A percentile compares a stretch with the other conserved stretches of the same genome.
Conservation (phyloP, 2,888 invertebrate genomes). For the Polietes domitor region DNA sequence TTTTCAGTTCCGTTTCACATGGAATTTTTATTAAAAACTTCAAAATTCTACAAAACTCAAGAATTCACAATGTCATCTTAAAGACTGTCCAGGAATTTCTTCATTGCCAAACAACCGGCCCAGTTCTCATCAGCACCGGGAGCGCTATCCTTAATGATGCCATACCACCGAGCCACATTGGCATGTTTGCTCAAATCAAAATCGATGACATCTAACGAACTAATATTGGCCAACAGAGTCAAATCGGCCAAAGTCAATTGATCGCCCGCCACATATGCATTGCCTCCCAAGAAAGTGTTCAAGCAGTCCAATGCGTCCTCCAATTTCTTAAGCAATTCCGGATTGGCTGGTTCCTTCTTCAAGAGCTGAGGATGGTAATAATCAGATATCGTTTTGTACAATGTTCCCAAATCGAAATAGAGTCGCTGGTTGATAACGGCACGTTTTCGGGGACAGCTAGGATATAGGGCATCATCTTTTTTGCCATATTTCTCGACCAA, state of each 20-base stretch:
- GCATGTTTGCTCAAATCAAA: slow-evolving; percentile 85
- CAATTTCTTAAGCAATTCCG: slow-evolving; percentile 85
- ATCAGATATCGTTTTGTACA: slow-evolving; percentile 86
- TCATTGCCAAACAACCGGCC: slow-evolving; percentile 34
- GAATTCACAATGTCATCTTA: no score
- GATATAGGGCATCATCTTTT: slow-evolving; percentile 86
- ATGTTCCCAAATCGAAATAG: slow-evolving; percentile 88
- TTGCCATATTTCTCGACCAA: slow-evolving; percentile 89
- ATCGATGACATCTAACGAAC: slow-evolving; percentile 85
- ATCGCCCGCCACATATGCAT: slow-evolving; percentile 86
- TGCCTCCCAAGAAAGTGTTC: slow-evolving; percentile 86
- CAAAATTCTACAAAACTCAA: no score
- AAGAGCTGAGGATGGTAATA: slow-evolving; percentile 86
- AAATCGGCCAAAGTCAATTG: slow-evolving; percentile 89
- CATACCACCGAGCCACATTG: slow-evolving; percentile 85
- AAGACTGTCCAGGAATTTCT: slow-evolving; percentile 44
- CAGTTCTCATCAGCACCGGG: slow-evolving; percentile 81
- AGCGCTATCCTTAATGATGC: slow-evolving; percentile 84
- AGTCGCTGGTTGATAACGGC: slow-evolving; percentile 89
- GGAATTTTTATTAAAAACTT: no score
- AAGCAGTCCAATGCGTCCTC: slow-evolving; percentile 85
- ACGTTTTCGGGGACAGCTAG: slow-evolving; percentile 87
- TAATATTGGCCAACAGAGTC: slow-evolving; percentile 84
- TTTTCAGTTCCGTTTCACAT: no score
- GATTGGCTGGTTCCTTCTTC: slow-evolving; percentile 83